A percentile compares a stretch with the other conserved stretches of the same genome.
phyloP scores from a whole-genome alignment of 2,888 invertebrate genomes.

The Salpingus planirostris region DNA sequence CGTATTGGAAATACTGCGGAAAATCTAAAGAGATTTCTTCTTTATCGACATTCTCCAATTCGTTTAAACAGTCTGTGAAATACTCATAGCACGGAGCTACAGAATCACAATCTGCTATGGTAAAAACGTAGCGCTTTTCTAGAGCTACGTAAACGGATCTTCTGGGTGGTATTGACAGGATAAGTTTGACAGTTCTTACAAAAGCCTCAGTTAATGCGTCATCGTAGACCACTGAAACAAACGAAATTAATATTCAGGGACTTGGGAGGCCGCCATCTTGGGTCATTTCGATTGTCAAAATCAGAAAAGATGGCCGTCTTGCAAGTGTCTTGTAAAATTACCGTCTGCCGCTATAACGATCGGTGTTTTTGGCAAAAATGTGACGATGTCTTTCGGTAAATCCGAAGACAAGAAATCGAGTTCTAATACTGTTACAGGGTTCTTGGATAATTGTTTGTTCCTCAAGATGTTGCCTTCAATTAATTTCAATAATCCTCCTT shows the following conservation, averaged over 20 bases:
- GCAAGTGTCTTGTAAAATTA: conserved; percentile 4
- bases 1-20: conserved; percentile 73
- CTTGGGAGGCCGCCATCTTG: too few species aligned
- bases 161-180: conserved; percentile 48
- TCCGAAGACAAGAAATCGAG: conserved; percentile 58
- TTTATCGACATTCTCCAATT: conserved; percentile 49
- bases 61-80: conserved; percentile 56
- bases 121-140: conserved; percentile 83
- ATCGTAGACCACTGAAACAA: conserved; percentile 71
- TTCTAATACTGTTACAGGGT: conserved; percentile 53
- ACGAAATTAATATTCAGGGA: too few species aligned
- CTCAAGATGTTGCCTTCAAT: conserved; percentile 60
- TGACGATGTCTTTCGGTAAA: conserved; percentile 48
- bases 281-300: too few species aligned
- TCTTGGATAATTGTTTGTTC: conserved; percentile 53
- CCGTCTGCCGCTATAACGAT: conserved; percentile 78
- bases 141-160: conserved; percentile 65
- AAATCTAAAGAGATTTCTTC: conserved; percentile 61
- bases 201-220: conserved; percentile 74
- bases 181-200: conserved; percentile 58
- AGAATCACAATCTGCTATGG: conserved; percentile 66
- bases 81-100: conserved; percentile 84
- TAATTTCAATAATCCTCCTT: conserved; percentile 64
- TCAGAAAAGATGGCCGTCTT: too few species aligned
- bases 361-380: conserved; percentile 51